phyloP scores from a whole-genome alignment of 2,113 vertebrate genomes.

The Zootoca vivipara region DNA sequence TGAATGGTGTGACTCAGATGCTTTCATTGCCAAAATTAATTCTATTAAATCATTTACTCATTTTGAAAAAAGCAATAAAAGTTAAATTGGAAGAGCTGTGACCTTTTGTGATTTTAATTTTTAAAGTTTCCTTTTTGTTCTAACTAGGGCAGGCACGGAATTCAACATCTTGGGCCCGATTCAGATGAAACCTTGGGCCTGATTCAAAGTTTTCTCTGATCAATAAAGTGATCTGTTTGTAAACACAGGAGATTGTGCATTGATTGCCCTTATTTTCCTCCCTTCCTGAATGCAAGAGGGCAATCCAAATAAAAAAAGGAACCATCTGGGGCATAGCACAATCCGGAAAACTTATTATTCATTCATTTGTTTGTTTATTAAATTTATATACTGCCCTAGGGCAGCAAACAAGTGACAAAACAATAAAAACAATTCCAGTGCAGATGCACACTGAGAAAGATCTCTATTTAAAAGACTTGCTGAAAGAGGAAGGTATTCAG shows the following conservation, averaged over 20 bases:
- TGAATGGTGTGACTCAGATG: not conserved
- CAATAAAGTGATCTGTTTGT: not conserved
- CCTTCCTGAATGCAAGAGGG: not conserved
- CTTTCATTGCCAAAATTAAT: conserved; percentile 29
- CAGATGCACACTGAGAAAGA: no score
- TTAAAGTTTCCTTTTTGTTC: not conserved
- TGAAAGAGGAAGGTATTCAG: no score
- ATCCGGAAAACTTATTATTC: not conserved
- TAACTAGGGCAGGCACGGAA: not conserved
- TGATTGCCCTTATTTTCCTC: not conserved
- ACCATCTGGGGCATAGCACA: not conserved
- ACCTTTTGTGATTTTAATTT: not conserved
- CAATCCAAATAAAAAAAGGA: not conserved
- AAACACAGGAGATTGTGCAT: not conserved
- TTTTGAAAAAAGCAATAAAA: conserved; percentile 40
- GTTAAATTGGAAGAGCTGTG: conserved; percentile 20
- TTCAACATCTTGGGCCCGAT: not conserved
- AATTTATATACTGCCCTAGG: no score
- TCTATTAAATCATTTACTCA: not conserved
- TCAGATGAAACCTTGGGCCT: not conserved
- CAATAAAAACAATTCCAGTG: no score
- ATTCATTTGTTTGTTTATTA: no score
- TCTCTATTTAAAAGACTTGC: no score
- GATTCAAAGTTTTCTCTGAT: not conserved
- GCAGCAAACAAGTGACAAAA: no score